Conservation (phyloP, 2,113 vertebrate genomes). For the Sylvia atricapilla region DNA sequence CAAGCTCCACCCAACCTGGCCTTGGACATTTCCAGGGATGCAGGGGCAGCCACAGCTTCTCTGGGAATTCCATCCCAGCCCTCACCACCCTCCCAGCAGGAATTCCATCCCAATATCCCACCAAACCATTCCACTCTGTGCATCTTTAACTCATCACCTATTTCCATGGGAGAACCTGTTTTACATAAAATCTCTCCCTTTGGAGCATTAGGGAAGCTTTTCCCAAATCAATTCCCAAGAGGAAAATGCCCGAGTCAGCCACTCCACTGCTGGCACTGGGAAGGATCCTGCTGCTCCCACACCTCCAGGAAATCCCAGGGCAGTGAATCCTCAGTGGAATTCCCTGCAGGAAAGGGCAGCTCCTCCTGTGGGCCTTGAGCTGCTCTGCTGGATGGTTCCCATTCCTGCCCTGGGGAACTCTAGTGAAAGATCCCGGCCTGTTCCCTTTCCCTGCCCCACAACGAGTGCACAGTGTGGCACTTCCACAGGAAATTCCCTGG, state of each 20-base stretch:
- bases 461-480: fast-evolving
- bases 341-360: fast-evolving
- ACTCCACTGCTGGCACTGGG: background rate
- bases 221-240: fast-evolving
- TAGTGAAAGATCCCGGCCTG: fast-evolving
- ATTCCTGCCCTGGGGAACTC: fast-evolving
- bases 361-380: background rate
- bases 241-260: fast-evolving
- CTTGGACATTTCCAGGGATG: background rate
- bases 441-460: background rate
- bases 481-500: fast-evolving
- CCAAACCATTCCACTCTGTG: background rate
- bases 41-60: background rate
- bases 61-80: background rate
- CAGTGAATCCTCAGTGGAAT: fast-evolving
- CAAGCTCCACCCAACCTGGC: background rate
- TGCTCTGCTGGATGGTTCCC: background rate
- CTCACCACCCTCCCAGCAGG: background rate
- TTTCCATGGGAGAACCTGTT: fast-evolving
- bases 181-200: background rate
- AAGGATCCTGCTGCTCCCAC: background rate
- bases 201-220: background rate
- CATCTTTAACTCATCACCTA: background rate
- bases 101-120: background rate
- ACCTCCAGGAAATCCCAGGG: background rate